phyloP scores from a whole-genome alignment of 2,113 vertebrate genomes.

The Atrichornis clamosus region DNA sequence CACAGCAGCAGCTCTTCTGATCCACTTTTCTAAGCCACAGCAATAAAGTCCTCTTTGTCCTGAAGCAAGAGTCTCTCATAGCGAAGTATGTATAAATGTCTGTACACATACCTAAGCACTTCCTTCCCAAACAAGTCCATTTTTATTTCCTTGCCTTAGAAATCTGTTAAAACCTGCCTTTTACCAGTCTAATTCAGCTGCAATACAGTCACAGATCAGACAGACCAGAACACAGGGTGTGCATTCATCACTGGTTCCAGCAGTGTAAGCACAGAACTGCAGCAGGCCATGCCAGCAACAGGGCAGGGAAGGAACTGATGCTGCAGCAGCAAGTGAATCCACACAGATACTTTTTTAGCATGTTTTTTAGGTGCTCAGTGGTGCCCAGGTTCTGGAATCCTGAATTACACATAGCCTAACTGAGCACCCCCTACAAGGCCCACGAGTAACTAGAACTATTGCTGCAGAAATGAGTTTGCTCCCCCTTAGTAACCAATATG shows the following conservation, averaged over 20 bases:
- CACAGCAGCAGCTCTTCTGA: background rate
- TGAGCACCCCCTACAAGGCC: background rate
- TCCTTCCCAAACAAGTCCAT: background rate
- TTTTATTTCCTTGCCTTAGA: background rate
- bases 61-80: background rate
- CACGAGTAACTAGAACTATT: background rate
- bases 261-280: background rate
- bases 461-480: rapidly evolving
- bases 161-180: background rate
- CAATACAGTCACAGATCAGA: background rate
- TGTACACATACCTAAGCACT: background rate
- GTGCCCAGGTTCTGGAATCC: background rate
- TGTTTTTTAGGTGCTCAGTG: background rate
- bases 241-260: background rate
- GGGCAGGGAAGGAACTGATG: background rate
- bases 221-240: background rate
- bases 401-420: background rate
- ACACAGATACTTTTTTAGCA: background rate
- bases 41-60: background rate
- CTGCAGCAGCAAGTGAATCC: background rate
- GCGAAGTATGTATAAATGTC: background rate
- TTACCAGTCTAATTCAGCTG: background rate
- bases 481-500: background rate
- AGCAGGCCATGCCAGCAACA: background rate
- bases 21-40: background rate